Conservation (phyloP, 1,140 invertebrate genomes). For the Drosophila murphyi region DNA sequence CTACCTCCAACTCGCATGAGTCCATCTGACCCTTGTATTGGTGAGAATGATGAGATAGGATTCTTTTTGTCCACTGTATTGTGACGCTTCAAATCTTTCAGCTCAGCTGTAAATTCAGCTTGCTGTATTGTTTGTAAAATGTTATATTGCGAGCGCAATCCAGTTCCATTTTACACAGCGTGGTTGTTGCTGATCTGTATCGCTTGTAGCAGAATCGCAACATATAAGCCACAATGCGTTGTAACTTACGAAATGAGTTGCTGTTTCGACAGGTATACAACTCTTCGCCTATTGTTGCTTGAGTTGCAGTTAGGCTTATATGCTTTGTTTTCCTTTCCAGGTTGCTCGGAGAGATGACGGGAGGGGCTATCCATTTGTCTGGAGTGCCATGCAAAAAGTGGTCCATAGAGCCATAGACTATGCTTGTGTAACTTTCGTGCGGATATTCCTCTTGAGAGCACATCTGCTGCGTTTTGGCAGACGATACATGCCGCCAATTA, state of each 20-base stretch:
- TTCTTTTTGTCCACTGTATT: too few relatives aligned
- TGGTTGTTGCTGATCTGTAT: not conserved
- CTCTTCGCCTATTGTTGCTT: not conserved
- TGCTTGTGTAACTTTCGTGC: not conserved
- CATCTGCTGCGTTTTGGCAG: constrained; percentile 6
- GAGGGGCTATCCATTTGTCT: not conserved
- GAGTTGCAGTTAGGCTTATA: not conserved
- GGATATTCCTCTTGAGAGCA: not conserved
- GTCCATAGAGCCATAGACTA: not conserved
- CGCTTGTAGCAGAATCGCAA: not conserved
- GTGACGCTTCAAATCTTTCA: too few relatives aligned
- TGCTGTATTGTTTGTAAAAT: too few relatives aligned
- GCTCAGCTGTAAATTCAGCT: too few relatives aligned
- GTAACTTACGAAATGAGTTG: constrained; percentile 14
- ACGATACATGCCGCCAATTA: too few relatives aligned
- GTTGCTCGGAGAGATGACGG: not conserved
- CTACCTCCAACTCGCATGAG: too few relatives aligned
- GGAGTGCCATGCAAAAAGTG: not conserved
- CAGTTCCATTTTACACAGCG: not conserved
- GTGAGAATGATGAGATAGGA: too few relatives aligned
- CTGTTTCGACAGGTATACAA: constrained; percentile 1
- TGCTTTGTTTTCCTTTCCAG: not conserved
- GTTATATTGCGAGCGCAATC: not conserved
- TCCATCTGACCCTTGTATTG: too few relatives aligned
- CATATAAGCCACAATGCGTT: not conserved